Percentiles rank a stretch among this genome's conserved stretches.
These are phyloP conservation scores for Athetis lepigone DNA, from an alignment of 2,888 invertebrate genomes.

Conservation along the genomic window DNA sequence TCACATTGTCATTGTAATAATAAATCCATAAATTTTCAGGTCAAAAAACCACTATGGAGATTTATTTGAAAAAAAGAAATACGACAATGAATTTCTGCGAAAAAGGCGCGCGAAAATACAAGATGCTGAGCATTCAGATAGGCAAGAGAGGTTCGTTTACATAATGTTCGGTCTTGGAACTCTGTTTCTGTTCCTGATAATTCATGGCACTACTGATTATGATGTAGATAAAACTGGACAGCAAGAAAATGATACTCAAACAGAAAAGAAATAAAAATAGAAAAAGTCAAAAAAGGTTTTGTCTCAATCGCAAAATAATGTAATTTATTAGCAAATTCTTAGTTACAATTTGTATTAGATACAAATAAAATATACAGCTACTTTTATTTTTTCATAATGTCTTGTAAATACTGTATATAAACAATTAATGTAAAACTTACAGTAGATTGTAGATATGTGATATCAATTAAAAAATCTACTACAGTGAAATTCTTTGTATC, in stretches of 20 bases:
- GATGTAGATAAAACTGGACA: conserved; percentile 66
- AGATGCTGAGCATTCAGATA: conserved; percentile 52
- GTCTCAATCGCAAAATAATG: not conserved
- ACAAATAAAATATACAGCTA: conserved; percentile 24
- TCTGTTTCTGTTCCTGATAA: conserved; percentile 70
- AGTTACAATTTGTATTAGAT: conserved; percentile 7
- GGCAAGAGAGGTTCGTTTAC: conserved; percentile 76
- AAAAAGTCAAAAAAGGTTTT: not conserved
- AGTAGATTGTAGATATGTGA: conserved; percentile 66
- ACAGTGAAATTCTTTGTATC: conserved; percentile 7
- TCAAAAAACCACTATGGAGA: conserved; percentile 88
- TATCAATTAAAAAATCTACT: conserved; percentile 55
- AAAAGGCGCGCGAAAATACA: conserved; percentile 62
- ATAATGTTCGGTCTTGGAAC: conserved; percentile 68
- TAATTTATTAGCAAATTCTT: conserved; percentile 27
- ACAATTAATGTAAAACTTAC: conserved; percentile 47
- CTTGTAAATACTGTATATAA: conserved; percentile 80
- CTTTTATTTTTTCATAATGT: conserved; percentile 37
- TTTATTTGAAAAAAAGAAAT: conserved; percentile 75
- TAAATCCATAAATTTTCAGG: conserved; percentile 72
- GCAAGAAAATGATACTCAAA: not conserved
- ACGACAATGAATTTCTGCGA: conserved; percentile 73
- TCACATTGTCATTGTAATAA: conserved; percentile 3
- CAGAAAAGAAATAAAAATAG: conserved; percentile 6
- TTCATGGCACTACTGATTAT: conserved; percentile 76